Conservation (phyloP, 2,113 vertebrate species). For the Gymnobelideus leadbeateri region DNA sequence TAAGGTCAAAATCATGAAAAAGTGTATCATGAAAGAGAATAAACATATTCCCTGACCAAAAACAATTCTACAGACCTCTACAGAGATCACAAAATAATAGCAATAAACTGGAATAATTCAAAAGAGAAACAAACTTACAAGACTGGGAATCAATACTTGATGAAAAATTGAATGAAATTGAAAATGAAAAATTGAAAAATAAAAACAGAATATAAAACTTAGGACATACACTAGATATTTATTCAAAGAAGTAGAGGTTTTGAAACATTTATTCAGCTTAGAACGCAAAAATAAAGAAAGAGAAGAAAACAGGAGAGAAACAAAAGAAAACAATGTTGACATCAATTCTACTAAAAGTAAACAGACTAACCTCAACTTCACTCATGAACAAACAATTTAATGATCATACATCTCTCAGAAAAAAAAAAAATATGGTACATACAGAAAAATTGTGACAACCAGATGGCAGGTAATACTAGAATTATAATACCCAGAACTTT, state of each 20-base stretch:
- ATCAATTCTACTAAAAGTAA: neutral
- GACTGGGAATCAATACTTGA: neutral
- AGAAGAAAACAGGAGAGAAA: neutral
- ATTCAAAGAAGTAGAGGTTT: too few relatives aligned
- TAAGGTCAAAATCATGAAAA: neutral
- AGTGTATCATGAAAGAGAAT: neutral
- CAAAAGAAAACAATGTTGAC: neutral
- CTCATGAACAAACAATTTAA: neutral
- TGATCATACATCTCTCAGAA: neutral
- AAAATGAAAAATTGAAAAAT: neutral
- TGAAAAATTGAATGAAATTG: neutral
- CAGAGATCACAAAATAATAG: neutral
- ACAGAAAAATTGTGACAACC: neutral
- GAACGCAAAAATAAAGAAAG: neutral
- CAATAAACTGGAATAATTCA: neutral
- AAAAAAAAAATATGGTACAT: neutral
- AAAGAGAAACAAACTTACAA: neutral
- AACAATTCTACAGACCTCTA: neutral
- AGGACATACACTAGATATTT: too few relatives aligned
- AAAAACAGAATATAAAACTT: neutral
- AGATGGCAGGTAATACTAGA: neutral
- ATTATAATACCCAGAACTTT: neutral
- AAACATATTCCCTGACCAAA: neutral
- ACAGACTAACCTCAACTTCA: neutral
- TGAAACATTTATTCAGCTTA: too few relatives aligned